Conservation (phyloP, 1,140 invertebrate genomes). For the Drosophila lini region DNA sequence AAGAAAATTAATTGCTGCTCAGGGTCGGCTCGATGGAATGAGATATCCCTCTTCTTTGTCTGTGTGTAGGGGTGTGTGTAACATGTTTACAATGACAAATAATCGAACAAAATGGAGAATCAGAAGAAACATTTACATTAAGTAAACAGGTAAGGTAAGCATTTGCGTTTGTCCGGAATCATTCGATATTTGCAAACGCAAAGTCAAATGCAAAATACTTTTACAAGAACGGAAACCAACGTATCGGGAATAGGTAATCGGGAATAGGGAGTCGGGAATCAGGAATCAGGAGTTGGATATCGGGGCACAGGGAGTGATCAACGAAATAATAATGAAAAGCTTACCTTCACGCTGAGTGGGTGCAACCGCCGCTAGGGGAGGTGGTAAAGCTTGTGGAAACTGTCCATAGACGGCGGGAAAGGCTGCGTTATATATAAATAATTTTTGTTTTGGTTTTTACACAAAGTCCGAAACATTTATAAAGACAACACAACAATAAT, state of each 20-base stretch:
- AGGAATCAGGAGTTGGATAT: not conserved
- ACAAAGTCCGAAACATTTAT: slow-evolving; percentile 84
- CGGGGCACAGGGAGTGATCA: slow-evolving; percentile 32
- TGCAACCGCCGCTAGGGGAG: slow-evolving; percentile 95
- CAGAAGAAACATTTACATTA: slow-evolving; percentile 37
- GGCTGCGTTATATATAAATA: slow-evolving; percentile 93
- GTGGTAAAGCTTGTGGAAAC: slow-evolving; percentile 97
- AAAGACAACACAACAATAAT: slow-evolving; percentile 84
- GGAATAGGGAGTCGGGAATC: not conserved
- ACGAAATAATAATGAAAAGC: slow-evolving; percentile 84
- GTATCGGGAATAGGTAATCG: not conserved
- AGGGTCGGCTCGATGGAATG: slow-evolving; percentile 10
- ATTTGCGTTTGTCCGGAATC: slow-evolving; percentile 42
- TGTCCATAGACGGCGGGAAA: slow-evolving; percentile 97
- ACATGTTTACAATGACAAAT: slow-evolving; percentile 42
- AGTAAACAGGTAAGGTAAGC: slow-evolving; percentile 29
- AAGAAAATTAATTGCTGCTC: slow-evolving; percentile 51
- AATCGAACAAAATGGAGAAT: slow-evolving; percentile 35
- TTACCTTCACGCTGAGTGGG: slow-evolving; percentile 98
- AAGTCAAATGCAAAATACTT: slow-evolving; percentile 57
- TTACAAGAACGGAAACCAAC: slow-evolving; percentile 43
- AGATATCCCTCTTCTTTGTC: slow-evolving; percentile 8
- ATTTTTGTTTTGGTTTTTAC: slow-evolving; percentile 84
- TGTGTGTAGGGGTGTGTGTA: slow-evolving; percentile 24
- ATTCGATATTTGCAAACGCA: slow-evolving; percentile 37